Base-by-base conservation (phyloP, 2,888 invertebrate genomes). In the Campoplex nolae region DNA sequence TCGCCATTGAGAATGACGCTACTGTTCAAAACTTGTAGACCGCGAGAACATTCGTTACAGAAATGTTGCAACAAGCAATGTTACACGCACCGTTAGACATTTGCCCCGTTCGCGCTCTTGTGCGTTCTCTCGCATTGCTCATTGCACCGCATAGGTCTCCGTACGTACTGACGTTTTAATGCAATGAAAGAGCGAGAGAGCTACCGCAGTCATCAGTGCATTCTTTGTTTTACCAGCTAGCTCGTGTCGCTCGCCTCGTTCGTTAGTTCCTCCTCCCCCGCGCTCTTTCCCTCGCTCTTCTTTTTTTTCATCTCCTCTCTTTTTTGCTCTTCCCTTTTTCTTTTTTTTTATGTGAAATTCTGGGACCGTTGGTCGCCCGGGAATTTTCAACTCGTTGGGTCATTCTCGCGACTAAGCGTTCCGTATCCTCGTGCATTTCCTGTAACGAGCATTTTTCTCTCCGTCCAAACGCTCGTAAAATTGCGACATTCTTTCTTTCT, bases 211-310 rank as follows among this genome's bases (percentile, higher is more conserved):
- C 62, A 62, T 62, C 62, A 54, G 67, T 56, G 78, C 28, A 68
- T 79, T 74, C 78, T 79, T 79, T 79, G 78, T 84, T 79, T 56
- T 62, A 62, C 32, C 62, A 32, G 73, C 54, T 35, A 74, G 56
- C 56, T 48, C 38, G 38, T 45, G 70, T 58, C 65, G 70, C 42
- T 51, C 18, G 65, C 65, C 23, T 78, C 28, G 73, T 78, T 73
- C 42, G 73, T 73, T 62, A 71, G 45, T 67, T 74, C 35, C 38
- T n/a, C 56, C 48, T 11, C 16, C 32, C 35, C 23, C 23, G 23
- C 23, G 35, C 28, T 45, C 23, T n/a, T 28, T 28, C 7, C 28
- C 8, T 32, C 23, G 45, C 23, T 4, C 23, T 71, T 48, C 48
- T 13, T 48, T 28, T n/a, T 7, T 1, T 28, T 70, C 23, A 23